Evolutionary conservation across 2,888 invertebrate species (phyloP), one percentile per base, ranked within the genome.

Genomic region (Tachina lurida): DNA sequence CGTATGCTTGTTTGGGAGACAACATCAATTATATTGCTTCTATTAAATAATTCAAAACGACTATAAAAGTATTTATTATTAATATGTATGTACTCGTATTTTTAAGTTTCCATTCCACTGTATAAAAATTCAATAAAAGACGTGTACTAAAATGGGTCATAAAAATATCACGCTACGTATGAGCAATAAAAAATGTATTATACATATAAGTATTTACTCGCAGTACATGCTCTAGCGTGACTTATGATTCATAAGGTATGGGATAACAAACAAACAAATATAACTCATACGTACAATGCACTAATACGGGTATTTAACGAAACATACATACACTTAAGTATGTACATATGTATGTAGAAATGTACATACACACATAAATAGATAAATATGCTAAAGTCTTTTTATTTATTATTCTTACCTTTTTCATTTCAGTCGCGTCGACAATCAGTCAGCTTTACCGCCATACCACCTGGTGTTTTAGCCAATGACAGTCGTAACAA

Each of bases 381-480:
- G 15, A 2, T 22, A 19, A 12, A 22, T 73, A 39, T 60, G 7
- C 31, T 49, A n/a, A 70, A 15, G 56, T 19, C 13, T 7, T 56
- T 15, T 43, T 56, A 13, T 15, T 58, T 3, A 12, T 15, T 22
- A 12, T 68, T 62, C 7, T 52, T 80, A 10, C 54, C 54, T 65
- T 56, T 63, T 49, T 52, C 22, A 84, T 67, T 73, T 22, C 89
- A 93, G 93, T 91, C 91, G 86, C 92, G 92, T 88, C 91, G 92
- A 63, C 91, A 92, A 88, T 92, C 93, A 89, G 91, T 92, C 88
- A 92, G 91, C 89, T 92, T 92, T 84, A 91, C 90, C 87, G 91
- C 91, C 67, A 92, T 93, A 92, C 92, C 93, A 87, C 92, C 92
- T 77, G 92, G 91, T 87, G 91, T 92, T 89, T 90, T 92, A 90